Conservation (phyloP, 2,888 invertebrate genomes). For the Pristionchus arcanus region DNA sequence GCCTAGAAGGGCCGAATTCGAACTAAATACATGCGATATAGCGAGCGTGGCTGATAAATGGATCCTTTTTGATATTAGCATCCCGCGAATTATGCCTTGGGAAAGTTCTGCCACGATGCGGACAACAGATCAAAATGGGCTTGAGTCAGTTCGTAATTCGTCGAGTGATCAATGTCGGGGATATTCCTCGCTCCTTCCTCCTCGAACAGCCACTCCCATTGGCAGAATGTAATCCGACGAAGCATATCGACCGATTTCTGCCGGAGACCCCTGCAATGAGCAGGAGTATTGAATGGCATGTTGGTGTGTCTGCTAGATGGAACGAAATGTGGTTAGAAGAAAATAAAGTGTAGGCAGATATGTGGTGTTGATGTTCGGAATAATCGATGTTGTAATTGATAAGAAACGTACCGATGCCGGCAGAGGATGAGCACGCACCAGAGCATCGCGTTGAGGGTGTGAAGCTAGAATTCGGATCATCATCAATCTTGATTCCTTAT, state of each 20-base stretch:
- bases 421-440: slow-evolving; percentile 35
- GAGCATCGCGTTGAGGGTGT: slow-evolving; percentile 5
- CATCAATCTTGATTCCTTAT: too few species aligned
- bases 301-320: too few species aligned
- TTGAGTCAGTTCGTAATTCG: slow-evolving; percentile 10
- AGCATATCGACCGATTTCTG: slow-evolving; percentile 3
- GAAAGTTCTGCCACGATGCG: slow-evolving; percentile 34
- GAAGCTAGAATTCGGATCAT: neutral
- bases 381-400: neutral
- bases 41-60: too few species aligned
- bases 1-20: neutral
- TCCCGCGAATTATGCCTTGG: neutral
- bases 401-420: slow-evolving; percentile 17
- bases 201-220: slow-evolving; percentile 4
- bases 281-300: neutral
- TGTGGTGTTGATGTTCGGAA: neutral
- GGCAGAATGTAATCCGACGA: slow-evolving; percentile 17
- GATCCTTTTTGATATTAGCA: too few species aligned
- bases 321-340: too few species aligned
- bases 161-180: slow-evolving; percentile 35
- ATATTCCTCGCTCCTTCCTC: neutral
- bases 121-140: slow-evolving; percentile 23
- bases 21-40: too few species aligned
- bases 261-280: slow-evolving; percentile 19
- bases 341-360: neutral